Conservation (phyloP, 2,888 invertebrate genomes). For the Antitype chi region DNA sequence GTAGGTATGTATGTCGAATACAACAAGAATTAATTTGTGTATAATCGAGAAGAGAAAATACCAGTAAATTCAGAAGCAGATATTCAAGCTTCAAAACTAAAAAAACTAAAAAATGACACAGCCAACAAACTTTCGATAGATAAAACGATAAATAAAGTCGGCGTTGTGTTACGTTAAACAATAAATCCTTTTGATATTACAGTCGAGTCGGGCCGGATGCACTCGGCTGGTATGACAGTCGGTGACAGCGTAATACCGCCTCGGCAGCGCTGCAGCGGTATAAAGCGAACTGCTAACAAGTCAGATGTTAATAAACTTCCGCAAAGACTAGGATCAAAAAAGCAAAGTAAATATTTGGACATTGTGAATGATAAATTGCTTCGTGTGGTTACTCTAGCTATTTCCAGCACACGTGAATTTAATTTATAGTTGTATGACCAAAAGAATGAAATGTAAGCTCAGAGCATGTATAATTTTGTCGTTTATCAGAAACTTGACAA, state of each 20-base stretch:
- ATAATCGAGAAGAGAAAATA: constrained; percentile 9
- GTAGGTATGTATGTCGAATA: not conserved
- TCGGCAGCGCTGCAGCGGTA: constrained; percentile 49
- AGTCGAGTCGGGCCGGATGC: constrained; percentile 60
- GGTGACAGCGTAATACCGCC: constrained; percentile 66
- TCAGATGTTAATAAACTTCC: constrained; percentile 68
- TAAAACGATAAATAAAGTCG: constrained; percentile 59
- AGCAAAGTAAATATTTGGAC: constrained; percentile 55
- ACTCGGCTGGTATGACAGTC: constrained; percentile 61
- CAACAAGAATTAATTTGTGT: not conserved
- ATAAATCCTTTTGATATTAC: constrained; percentile 73
- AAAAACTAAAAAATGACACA: constrained; percentile 33
- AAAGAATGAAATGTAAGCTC: constrained; percentile 47
- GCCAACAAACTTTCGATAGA: constrained; percentile 51
- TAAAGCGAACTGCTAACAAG: constrained; percentile 63
- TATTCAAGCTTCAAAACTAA: constrained; percentile 16
- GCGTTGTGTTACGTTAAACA: constrained; percentile 61
- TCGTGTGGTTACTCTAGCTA: constrained; percentile 39
- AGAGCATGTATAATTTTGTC: constrained; percentile 61
- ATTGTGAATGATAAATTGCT: constrained; percentile 61
- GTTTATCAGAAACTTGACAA: constrained; percentile 48
- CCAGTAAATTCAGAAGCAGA: constrained; percentile 6
- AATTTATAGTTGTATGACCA: constrained; percentile 56
- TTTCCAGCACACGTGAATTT: constrained; percentile 58
- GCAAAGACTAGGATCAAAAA: constrained; percentile 58